A percentile compares a stretch with the other conserved stretches of the same genome.
Evolutionary conservation across 1,140 invertebrate species (phyloP).

Genomic region (Drosophila equinoxialis): DNA sequence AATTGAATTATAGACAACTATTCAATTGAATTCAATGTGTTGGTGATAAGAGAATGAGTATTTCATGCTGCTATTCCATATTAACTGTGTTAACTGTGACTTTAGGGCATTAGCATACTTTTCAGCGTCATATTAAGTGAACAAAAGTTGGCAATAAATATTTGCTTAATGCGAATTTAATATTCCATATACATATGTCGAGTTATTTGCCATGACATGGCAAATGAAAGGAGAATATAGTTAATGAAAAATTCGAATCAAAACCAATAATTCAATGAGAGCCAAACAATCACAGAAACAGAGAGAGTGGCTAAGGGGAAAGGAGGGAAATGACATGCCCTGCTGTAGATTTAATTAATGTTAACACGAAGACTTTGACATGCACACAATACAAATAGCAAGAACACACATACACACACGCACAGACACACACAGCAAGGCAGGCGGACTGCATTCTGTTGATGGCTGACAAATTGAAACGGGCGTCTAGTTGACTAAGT

Average conservation of each 20-base stretch:
- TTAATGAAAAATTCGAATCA: conserved; percentile 54
- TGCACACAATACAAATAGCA: conserved; percentile 71
- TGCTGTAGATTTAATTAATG: conserved; percentile 77
- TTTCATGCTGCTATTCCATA: background rate
- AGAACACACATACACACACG: conserved; percentile 17
- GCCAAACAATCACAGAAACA: conserved; percentile 6
- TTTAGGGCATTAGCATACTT: conserved; percentile 56
- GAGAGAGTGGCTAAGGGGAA: background rate
- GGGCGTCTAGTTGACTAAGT: conserved; percentile 61
- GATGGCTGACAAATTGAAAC: conserved; percentile 77
- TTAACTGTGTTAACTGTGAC: background rate
- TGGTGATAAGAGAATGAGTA: background rate
- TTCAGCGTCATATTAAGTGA: conserved; percentile 34
- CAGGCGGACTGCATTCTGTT: conserved; percentile 46
- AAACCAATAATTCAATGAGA: conserved; percentile 45
- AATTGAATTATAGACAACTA: background rate
- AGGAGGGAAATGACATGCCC: conserved; percentile 48
- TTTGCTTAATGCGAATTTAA: conserved; percentile 48
- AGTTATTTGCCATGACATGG: conserved; percentile 28
- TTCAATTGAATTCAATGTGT: too few species aligned
- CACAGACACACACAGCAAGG: conserved; percentile 7
- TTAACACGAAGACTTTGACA: conserved; percentile 79
- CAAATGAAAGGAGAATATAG: conserved; percentile 15
- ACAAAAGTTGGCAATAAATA: conserved; percentile 34
- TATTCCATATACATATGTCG: conserved; percentile 37